These are phyloP conservation scores for Agelastica alni DNA, from an alignment of 2,888 invertebrate species.

Conservation along the genomic window DNA sequence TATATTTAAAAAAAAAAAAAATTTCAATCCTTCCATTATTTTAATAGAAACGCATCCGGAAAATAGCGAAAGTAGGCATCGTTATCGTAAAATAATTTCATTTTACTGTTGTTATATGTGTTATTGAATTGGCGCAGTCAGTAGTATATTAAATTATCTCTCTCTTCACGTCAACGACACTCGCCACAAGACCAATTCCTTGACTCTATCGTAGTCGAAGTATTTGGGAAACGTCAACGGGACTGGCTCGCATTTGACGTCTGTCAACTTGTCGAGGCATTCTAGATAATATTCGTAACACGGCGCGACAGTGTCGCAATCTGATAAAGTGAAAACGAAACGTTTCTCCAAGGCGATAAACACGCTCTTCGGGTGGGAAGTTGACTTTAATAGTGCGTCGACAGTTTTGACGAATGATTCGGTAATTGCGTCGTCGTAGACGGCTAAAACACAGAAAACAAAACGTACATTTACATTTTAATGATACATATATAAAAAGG, in stretches of 20 bases:
- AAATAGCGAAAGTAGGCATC: too few species aligned
- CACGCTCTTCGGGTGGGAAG: constrained; percentile 61
- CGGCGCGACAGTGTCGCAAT: constrained; percentile 82
- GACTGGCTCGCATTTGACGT: constrained; percentile 66
- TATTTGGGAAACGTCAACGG: constrained; percentile 77
- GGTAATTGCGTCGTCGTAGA: constrained; percentile 82
- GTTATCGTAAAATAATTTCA: too few species aligned
- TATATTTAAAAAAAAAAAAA: too few species aligned
- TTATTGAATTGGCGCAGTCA: too few species aligned
- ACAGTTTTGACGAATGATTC: constrained; percentile 77
- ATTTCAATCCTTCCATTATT: too few species aligned
- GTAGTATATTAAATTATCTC: too few species aligned
- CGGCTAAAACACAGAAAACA: constrained; percentile 63
- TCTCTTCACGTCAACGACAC: constrained; percentile 58
- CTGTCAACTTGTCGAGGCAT: constrained; percentile 61
- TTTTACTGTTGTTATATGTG: too few species aligned
- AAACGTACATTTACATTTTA: background rate
- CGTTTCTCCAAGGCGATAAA: constrained; percentile 84
- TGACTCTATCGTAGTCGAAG: constrained; percentile 79
- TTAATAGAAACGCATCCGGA: too few species aligned
- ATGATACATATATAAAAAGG: too few species aligned
- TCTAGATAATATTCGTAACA: constrained; percentile 83
- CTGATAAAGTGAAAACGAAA: constrained; percentile 81
- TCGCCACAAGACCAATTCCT: constrained; percentile 76
- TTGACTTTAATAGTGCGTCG: constrained; percentile 65